phyloP scores from a whole-genome alignment of 2,113 vertebrate genomes.

The Corythornis madagascariensis region DNA sequence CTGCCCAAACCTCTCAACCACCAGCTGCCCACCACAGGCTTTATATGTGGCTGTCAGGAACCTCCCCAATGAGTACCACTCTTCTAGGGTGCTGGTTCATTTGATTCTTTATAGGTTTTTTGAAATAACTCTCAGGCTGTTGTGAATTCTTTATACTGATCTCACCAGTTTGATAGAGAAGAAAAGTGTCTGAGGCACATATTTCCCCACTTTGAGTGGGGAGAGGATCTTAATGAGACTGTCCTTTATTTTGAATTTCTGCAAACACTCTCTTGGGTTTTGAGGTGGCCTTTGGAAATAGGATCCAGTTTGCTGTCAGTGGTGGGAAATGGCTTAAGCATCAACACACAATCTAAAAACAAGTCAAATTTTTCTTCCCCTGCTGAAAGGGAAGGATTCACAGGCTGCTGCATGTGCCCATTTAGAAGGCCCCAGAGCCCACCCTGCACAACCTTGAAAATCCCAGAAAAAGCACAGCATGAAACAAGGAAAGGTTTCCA shows the following conservation, averaged over 20 bases:
- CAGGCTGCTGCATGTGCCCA: neutral
- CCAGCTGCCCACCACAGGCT: neutral
- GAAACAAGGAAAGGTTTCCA: conserved; percentile 45
- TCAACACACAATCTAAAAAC: neutral
- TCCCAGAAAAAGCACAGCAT: neutral
- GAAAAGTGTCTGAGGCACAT: neutral
- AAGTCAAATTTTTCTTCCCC: neutral
- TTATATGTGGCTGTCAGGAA: fast-evolving
- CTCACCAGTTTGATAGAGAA: neutral
- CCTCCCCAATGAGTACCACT: neutral
- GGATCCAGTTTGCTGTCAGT: neutral
- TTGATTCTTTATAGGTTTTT: neutral
- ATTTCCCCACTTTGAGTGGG: neutral
- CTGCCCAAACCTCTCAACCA: neutral
- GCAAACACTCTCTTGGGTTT: neutral
- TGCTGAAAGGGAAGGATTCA: neutral
- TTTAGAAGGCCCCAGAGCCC: neutral
- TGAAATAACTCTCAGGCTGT: neutral
- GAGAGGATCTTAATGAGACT: neutral
- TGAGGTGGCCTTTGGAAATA: neutral
- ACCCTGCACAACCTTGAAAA: neutral
- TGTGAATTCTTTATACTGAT: neutral
- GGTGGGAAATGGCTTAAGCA: neutral
- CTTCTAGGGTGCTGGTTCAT: neutral
- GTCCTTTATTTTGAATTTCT: neutral